Base-by-base conservation (phyloP, 35 echinoderm and acorn worm genomes). In the Ophiothrix spiculata region DNA sequence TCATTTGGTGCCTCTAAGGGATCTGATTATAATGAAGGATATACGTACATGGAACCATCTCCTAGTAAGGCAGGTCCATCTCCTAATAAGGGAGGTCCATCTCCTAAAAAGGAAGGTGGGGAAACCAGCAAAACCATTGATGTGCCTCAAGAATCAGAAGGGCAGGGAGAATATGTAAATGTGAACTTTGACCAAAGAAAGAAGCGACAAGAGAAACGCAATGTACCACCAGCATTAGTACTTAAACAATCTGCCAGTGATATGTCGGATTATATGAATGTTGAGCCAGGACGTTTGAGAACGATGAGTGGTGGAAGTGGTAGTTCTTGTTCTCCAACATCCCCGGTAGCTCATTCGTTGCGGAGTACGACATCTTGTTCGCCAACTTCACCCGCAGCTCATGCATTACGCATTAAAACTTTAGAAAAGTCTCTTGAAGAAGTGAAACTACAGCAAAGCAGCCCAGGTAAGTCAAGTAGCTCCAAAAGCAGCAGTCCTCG, bases 181-280 rank as follows among this genome's bases (percentile, higher is more conserved):
- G 81, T 90, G 60, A 83, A 77, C 17, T 90, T 90, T 83, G 74
- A 63, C 32, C 45, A 75, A 29, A 40, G 81, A 8, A 41, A 74
- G 29, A 32, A 36, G 28, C 80, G 81, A 16, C 36, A 75, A 14
- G 32, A 54, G 15, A 36, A 33, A 14, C 42, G 81, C 1, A 54
- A 54, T 23, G 33, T 84, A 19, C 81, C 81, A 0, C 81, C 81
- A 1, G 0, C 63, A 31, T 37, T 60, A 19, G 16, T 60, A 36
- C 28, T 36, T 10, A 29, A 64, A 4, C 21, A 54, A 1, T 25
- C 32, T 16, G 32, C 45, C 35, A 87, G 75, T n/a, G 87, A 90
- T 33, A 83, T 31, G 19, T 73, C 40, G 1, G 92, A 94, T 46
- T 94, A 90, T 63, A 94, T 94, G 80, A 94, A 95, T 36, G 85